Evolutionary conservation across 2,888 invertebrate species (phyloP).

Genomic region (Seira sanloemensis): DNA sequence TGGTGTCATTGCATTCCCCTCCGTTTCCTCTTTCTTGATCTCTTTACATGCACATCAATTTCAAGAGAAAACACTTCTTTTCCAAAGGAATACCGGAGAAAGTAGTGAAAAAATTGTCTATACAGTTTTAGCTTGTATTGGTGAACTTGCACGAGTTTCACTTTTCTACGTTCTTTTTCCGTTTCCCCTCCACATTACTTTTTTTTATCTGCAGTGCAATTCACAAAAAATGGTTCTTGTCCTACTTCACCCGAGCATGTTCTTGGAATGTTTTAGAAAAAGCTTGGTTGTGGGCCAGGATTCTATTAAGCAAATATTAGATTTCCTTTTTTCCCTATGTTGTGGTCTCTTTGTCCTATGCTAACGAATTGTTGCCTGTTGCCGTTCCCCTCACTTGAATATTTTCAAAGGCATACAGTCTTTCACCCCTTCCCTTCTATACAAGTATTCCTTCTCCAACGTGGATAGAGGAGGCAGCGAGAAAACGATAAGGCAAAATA

Average conservation of each 20-base stretch:
- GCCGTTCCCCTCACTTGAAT: constrained; percentile 24
- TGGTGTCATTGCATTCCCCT: constrained; percentile 27
- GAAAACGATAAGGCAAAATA: neutral
- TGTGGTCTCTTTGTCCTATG: neutral
- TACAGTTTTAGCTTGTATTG: neutral
- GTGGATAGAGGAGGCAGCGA: neutral
- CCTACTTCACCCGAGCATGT: neutral
- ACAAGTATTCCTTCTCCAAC: neutral
- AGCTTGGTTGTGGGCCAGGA: constrained; percentile 31
- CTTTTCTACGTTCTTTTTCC: neutral
- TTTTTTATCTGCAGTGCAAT: neutral
- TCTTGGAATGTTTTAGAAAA: constrained; percentile 7
- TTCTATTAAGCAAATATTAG: constrained; percentile 50
- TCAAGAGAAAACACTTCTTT: constrained; percentile 1
- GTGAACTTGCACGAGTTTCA: neutral
- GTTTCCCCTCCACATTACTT: neutral
- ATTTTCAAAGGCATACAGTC: neutral
- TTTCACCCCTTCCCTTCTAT: neutral
- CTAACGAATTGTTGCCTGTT: constrained; percentile 19
- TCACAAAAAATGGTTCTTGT: neutral
- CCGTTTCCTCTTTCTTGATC: neutral
- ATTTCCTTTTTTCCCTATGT: constrained; percentile 16
- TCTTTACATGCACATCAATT: neutral
- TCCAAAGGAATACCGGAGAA: neutral
- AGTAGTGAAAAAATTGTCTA: constrained; percentile 13